Evolutionary conservation across 2,113 vertebrate species (phyloP), one percentile per base, ranked within the genome.

Genomic region (Dermatemys mawii): DNA sequence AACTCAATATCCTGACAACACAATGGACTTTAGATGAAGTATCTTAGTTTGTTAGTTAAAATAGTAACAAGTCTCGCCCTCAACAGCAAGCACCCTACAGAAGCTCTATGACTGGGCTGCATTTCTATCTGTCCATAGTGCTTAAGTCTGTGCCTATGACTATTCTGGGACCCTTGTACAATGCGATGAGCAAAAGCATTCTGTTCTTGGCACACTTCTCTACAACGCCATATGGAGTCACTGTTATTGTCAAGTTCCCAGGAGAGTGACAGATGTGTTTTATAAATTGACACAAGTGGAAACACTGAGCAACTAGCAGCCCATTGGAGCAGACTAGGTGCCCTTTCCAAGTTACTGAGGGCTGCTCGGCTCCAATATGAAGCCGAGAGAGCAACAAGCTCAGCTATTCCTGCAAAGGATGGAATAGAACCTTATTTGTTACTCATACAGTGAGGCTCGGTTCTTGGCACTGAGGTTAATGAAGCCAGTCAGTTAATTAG

Each of bases 371-470:
- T 86, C 49, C 32, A 50, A 21, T 27, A 10, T 55, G 35, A 29
- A 22, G n/a, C 4, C 4, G n/a, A 78, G 8, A 57, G 11, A 67
- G 67, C 63, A 90, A 22, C 4, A 81, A 38, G 21, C 24, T 32
- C 60, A 75, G 26, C 5, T 0, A 0, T 32, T 17, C 41, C 63
- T 41, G 54, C 21, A 11, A 14, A 29, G 76, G 2, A 81, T 41
- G 29, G 87, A n/a, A 14, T 0, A 1, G 35, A 90, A 57, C 53
- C 41, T 78, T 46, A 49, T 49, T 46, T 78, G 12, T 78, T 78
- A 44, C 26, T n/a, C 17, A 9, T 9, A 60, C 6, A n/a, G 32
- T 21, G 63, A 67, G 35, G 8, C 35, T 9, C 35, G 5, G 63
- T n/a, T n/a, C 17, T 67, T n/a, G 63, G 32, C 4, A 1, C 29